A percentile compares a stretch with the other conserved stretches of the same genome.
These are phyloP conservation scores for Pemphigus obesinymphae DNA, from an alignment of 1,140 invertebrate genomes.

Conservation along the genomic window DNA sequence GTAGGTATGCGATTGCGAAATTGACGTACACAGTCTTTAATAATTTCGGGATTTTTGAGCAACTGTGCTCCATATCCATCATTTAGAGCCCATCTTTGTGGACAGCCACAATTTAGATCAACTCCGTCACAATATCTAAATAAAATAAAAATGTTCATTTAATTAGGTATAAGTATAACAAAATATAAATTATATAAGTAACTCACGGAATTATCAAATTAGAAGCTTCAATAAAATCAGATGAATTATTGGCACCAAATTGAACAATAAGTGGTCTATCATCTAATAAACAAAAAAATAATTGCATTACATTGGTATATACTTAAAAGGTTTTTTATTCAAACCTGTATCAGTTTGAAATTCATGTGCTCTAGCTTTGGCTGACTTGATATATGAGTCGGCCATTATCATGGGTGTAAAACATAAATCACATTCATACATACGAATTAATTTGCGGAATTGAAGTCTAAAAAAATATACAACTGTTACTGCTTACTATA, in stretches of 20 bases:
- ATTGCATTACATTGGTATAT: neutral
- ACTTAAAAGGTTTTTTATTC: slow-evolving; percentile 38
- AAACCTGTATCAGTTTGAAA: slow-evolving; percentile 70
- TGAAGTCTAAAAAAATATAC: slow-evolving; percentile 60
- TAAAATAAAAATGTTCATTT: slow-evolving; percentile 44
- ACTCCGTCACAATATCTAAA: slow-evolving; percentile 77
- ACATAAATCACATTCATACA: slow-evolving; percentile 82
- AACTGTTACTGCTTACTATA: too few relatives aligned
- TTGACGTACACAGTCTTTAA: slow-evolving; percentile 73
- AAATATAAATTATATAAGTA: slow-evolving; percentile 40
- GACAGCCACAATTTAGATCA: slow-evolving; percentile 95
- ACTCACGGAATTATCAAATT: slow-evolving; percentile 76
- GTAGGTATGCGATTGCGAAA: slow-evolving; percentile 66
- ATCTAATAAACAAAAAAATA: slow-evolving; percentile 48
- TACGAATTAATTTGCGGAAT: slow-evolving; percentile 74
- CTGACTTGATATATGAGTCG: slow-evolving; percentile 83
- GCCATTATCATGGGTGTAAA: slow-evolving; percentile 97
- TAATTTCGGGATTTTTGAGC: slow-evolving; percentile 74
- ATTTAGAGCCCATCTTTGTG: slow-evolving; percentile 89
- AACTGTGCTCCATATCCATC: slow-evolving; percentile 85
- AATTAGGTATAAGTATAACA: too few relatives aligned
- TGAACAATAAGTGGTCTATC: slow-evolving; percentile 87
- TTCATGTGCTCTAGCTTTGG: slow-evolving; percentile 81
- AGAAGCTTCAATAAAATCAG: slow-evolving; percentile 79
- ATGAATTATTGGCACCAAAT: slow-evolving; percentile 82